Evolutionary conservation across 2,113 vertebrate species (phyloP).

Genomic region (Climacteris rufus): DNA sequence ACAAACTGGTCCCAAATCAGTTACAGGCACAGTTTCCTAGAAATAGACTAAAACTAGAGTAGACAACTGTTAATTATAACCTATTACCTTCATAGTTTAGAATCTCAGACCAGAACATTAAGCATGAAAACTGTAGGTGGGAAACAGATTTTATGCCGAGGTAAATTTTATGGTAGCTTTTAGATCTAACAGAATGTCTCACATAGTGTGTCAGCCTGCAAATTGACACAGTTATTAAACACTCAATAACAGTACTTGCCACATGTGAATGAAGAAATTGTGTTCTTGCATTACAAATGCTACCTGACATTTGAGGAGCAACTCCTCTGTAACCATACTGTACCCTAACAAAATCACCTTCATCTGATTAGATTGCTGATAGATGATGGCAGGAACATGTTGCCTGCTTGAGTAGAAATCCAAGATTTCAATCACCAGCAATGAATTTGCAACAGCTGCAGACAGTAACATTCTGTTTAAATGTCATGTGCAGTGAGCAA

Average conservation of each 20-base stretch:
- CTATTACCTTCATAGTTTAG: neutral
- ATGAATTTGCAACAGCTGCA: neutral
- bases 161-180: neutral
- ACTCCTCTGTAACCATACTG: neutral
- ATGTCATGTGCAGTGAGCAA: neutral
- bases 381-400: neutral
- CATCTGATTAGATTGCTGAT: neutral
- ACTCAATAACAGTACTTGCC: neutral
- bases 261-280: neutral
- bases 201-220: neutral
- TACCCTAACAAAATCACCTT: neutral
- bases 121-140: neutral
- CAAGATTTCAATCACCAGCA: neutral
- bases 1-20: neutral
- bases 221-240: constrained; percentile 16
- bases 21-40: neutral
- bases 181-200: neutral
- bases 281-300: neutral
- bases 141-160: neutral
- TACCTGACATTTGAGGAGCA: neutral
- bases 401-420: neutral
- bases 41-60: neutral
- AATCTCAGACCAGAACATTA: neutral
- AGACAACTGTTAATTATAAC: neutral
- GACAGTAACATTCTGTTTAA: neutral